Evolutionary conservation across 2,113 vertebrate species (phyloP).

Genomic region (Myotis davidii): DNA sequence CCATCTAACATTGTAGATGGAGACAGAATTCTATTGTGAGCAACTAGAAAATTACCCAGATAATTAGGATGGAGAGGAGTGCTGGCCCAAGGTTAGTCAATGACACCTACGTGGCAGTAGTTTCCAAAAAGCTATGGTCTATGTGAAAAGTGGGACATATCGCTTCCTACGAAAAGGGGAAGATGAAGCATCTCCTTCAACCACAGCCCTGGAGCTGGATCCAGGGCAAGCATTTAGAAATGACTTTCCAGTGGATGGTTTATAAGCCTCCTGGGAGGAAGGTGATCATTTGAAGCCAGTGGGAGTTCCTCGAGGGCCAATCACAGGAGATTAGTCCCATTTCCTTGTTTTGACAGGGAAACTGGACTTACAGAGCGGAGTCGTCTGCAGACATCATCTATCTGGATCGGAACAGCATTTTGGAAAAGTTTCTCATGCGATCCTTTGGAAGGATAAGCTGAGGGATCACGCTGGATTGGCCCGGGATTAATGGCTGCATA

Average conservation of each 20-base stretch:
- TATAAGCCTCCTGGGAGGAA: slow-evolving; percentile 30
- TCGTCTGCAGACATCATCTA: slow-evolving; percentile 10
- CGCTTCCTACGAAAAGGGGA: not conserved
- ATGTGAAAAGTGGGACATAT: not conserved
- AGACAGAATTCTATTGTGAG: not conserved
- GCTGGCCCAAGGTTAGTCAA: not conserved
- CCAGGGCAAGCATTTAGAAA: not conserved
- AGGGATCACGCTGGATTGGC: not conserved
- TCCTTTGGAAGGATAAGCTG: not conserved
- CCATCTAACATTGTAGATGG: not conserved
- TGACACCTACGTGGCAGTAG: not conserved
- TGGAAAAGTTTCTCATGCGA: not conserved
- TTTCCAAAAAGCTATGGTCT: not conserved
- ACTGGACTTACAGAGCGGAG: not conserved
- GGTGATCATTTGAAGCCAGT: slow-evolving; percentile 26
- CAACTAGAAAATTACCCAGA: not conserved
- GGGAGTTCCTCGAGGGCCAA: slow-evolving; percentile 30
- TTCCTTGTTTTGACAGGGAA: slow-evolving; percentile 75
- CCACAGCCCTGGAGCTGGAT: not conserved
- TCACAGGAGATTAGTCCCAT: slow-evolving; percentile 45
- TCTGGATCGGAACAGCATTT: not conserved
- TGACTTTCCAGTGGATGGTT: not conserved
- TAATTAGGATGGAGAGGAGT: not conserved
- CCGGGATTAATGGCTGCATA: not conserved
- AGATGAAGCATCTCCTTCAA: not conserved